Conservation (phyloP, 2,797 vertebrate species). For the Babyrousa celebensis region DNA sequence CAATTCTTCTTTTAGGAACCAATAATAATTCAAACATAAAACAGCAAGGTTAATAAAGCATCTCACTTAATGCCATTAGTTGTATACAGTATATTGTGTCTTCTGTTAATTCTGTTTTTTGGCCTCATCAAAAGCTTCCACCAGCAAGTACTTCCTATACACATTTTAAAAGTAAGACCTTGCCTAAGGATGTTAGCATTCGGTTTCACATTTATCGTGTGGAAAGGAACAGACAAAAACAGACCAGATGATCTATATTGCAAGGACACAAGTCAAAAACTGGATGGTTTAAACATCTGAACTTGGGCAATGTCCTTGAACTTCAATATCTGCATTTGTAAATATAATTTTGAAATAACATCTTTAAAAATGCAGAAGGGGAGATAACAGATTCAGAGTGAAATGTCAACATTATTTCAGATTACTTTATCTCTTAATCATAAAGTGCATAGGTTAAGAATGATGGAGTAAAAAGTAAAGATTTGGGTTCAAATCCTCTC, state of each 20-base stretch:
- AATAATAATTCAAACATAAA: slow-evolving; percentile 22
- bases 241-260: not conserved
- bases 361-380: slow-evolving; percentile 5
- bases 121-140: slow-evolving; percentile 27
- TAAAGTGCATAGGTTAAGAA: not conserved
- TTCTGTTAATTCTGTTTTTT: slow-evolving; percentile 23
- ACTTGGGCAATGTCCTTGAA: slow-evolving; percentile 45
- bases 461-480: not conserved
- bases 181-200: slow-evolving; percentile 67
- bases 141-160: not conserved
- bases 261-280: slow-evolving; percentile 56
- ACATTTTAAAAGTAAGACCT: slow-evolving; percentile 52
- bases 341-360: slow-evolving; percentile 36
- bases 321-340: slow-evolving; percentile 20
- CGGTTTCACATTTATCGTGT: slow-evolving; percentile 30
- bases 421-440: slow-evolving; percentile 50
- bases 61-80: slow-evolving; percentile 40
- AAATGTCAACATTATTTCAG: slow-evolving; percentile 33
- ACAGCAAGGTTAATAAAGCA: not conserved
- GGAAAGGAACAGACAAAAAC: slow-evolving; percentile 42
- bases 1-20: slow-evolving; percentile 6
- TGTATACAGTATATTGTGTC: not conserved
- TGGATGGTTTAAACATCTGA: not conserved
- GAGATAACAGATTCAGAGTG: slow-evolving; percentile 37
- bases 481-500: not conserved